phyloP scores from a whole-genome alignment of 2,888 invertebrate genomes.

The Phania funesta region DNA sequence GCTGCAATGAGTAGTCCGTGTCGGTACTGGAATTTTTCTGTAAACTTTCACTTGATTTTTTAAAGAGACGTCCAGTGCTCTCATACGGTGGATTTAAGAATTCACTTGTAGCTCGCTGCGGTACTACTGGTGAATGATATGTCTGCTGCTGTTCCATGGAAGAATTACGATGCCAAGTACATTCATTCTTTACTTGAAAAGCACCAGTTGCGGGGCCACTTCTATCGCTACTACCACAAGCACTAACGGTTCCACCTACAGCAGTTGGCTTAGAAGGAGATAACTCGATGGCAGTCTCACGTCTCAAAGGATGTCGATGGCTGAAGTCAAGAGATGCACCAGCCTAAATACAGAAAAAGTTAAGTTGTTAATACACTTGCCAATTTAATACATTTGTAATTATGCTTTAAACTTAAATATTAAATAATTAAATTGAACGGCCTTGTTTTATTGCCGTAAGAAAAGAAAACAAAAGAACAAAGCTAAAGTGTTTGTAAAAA shows the following conservation, averaged over 20 bases:
- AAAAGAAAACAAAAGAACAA: no score
- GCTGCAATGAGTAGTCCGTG: conserved; percentile 80
- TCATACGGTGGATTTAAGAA: conserved; percentile 78
- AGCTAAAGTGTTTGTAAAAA: no score
- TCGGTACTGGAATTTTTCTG: conserved; percentile 81
- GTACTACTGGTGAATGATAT: conserved; percentile 75
- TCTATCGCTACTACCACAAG: conserved; percentile 72
- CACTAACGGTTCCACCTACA: conserved; percentile 71
- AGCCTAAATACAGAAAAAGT: conserved; percentile 69
- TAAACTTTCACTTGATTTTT: conserved; percentile 80
- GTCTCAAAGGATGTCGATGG: conserved; percentile 78
- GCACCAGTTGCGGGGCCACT: conserved; percentile 69
- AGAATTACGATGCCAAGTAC: conserved; percentile 76
- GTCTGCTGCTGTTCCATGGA: conserved; percentile 77
- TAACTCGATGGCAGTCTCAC: conserved; percentile 80
- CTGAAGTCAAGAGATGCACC: conserved; percentile 77
- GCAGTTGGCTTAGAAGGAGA: conserved; percentile 78
- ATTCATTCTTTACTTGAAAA: conserved; percentile 75
- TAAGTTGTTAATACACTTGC: no score
- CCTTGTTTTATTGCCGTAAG: no score
- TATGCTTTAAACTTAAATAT: no score
- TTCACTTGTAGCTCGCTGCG: conserved; percentile 77
- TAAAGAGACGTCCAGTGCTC: conserved; percentile 75
- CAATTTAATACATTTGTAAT: no score
- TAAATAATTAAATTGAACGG: no score